A percentile compares a stretch with the other conserved stretches of the same genome.
Evolutionary conservation across 2,888 invertebrate species (phyloP).

Genomic region (Oscheius myriophilus): DNA sequence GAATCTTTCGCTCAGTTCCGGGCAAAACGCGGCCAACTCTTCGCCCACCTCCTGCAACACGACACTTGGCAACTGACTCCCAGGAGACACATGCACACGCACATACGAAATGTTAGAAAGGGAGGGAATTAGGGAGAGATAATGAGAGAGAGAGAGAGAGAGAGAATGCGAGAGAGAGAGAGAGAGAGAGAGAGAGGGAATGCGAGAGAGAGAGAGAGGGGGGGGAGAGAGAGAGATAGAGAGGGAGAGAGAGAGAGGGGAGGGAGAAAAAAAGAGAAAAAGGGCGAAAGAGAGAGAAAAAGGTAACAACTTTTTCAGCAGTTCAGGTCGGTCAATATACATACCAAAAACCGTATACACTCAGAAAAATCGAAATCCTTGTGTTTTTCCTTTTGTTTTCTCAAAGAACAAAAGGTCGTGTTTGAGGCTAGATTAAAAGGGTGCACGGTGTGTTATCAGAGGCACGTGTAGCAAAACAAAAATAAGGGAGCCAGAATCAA

Average conservation of each 20-base stretch:
- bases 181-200: not conserved
- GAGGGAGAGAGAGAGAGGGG: slow-evolving; percentile 15
- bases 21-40: slow-evolving; percentile 38
- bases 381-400: too few species aligned
- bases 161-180: too few species aligned
- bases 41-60: slow-evolving; percentile 57
- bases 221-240: too few species aligned
- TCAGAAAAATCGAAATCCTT: too few species aligned
- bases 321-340: too few species aligned
- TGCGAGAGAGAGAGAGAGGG: not conserved
- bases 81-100: not conserved
- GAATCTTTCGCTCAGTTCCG: slow-evolving; percentile 44
- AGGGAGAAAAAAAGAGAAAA: slow-evolving; percentile 18
- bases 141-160: too few species aligned
- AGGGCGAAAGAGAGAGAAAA: slow-evolving; percentile 5
- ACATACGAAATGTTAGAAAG: not conserved
- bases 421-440: too few species aligned
- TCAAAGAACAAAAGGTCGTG: too few species aligned
- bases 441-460: too few species aligned
- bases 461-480: too few species aligned
- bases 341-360: too few species aligned
- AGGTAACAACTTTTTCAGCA: not conserved
- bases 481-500: too few species aligned
- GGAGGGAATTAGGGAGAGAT: not conserved
- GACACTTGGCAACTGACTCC: slow-evolving; percentile 5